Base-by-base conservation (phyloP, 2,888 invertebrate species). In the Psylliodes chrysocephalus region DNA sequence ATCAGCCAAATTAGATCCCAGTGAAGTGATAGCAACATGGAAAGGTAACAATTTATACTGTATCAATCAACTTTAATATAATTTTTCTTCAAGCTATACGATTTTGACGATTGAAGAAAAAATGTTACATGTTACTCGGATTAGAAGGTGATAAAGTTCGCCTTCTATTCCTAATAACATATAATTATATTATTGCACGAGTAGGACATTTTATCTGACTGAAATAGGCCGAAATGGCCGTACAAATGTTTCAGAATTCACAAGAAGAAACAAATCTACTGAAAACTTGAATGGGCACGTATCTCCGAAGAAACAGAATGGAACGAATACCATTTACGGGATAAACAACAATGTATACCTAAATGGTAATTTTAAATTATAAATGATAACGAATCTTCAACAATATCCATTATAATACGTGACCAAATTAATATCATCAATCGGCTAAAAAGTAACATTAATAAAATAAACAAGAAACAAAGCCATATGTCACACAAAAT, bases 11-110 rank as follows among this genome's bases (percentile, higher is more conserved):
- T 81, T 86, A 65, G 86, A 87, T 71, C 81, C 85, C 5, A 82
- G 81, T 55, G 83, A 84, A 74, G 85, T 85, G 63, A 83, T 86
- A 66, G 84, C 84, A 75, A 84, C 82, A 59, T 87, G 86, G 85
- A 83, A 82, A 84, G 85, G 86, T 86, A 78, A 65, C 55, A 7
- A 14, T 12, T 38, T 38, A 5, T 38, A 14, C 38, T n/a, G n/a
- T n/a, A n/a, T n/a, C n/a, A n/a, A n/a, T n/a, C n/a, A n/a, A n/a
- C n/a, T n/a, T n/a, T n/a, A n/a, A n/a, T n/a, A n/a, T n/a, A n/a
- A n/a, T n/a, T n/a, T n/a, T n/a, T n/a, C n/a, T n/a, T n/a, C n/a
- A n/a, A n/a, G n/a, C n/a, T n/a, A n/a, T n/a, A n/a, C n/a, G n/a
- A n/a, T n/a, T n/a, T n/a, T n/a, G n/a, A n/a, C n/a, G n/a, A n/a